A percentile compares a stretch with the other conserved stretches of the same genome.
phyloP scores from a whole-genome alignment of 1,140 invertebrate genomes.

The Halotydeus destructor region DNA sequence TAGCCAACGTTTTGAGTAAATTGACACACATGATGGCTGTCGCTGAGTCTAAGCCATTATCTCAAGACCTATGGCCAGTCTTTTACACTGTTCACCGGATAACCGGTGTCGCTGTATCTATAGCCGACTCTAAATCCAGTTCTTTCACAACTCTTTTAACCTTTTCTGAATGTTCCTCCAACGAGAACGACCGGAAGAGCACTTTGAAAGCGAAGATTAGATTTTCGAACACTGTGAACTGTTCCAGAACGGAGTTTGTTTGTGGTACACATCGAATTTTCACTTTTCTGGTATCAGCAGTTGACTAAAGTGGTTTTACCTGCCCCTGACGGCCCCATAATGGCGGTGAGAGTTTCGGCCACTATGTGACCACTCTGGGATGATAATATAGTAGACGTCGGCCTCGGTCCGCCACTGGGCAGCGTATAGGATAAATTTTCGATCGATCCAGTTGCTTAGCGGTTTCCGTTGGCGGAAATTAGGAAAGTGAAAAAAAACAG shows the following conservation, averaged over 20 bases:
- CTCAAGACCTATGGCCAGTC: conserved; percentile 77
- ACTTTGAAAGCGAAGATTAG: conserved; percentile 82
- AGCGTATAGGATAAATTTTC: too few relatives aligned
- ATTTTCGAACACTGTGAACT: conserved; percentile 66
- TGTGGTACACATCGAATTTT: conserved; percentile 45
- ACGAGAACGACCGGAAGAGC: too few relatives aligned
- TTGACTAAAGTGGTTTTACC: conserved; percentile 29
- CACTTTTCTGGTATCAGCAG: not conserved
- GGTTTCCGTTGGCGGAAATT: too few relatives aligned
- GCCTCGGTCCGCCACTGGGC: too few relatives aligned
- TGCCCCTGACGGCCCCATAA: conserved; percentile 39
- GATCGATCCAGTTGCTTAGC: too few relatives aligned
- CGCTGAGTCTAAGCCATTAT: conserved; percentile 61
- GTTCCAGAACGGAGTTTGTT: conserved; percentile 67
- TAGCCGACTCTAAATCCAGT: too few relatives aligned
- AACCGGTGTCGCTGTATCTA: too few relatives aligned
- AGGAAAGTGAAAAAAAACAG: too few relatives aligned
- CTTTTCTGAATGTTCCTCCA: too few relatives aligned
- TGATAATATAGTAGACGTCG: too few relatives aligned
- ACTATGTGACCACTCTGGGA: conserved; percentile 18
- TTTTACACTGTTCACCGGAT: conserved; percentile 80
- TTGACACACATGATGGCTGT: conserved; percentile 58
- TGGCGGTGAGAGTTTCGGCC: conserved; percentile 28
- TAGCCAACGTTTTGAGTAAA: conserved; percentile 54
- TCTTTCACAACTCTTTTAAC: too few relatives aligned